Conservation (phyloP, 1,140 invertebrate species). For the Drosophila chauvacae region DNA sequence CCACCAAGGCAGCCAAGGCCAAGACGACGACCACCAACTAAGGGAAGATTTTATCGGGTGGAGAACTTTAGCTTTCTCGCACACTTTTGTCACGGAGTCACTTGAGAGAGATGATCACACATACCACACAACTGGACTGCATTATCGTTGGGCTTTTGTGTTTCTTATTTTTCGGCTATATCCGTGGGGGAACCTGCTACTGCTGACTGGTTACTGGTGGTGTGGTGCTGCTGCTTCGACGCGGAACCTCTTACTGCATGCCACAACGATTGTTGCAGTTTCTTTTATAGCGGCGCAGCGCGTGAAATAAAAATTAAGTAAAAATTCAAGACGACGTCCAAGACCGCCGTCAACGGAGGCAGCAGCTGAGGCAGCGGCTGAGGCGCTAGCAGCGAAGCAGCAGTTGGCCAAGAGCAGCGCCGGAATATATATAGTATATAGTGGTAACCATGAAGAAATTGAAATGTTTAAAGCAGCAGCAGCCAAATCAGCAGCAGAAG, state of each 20-base stretch:
- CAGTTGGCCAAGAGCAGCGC: slow-evolving; percentile 75
- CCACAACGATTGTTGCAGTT: slow-evolving; percentile 79
- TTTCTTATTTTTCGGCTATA: slow-evolving; percentile 34
- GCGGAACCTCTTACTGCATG: slow-evolving; percentile 84
- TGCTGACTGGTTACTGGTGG: slow-evolving; percentile 11
- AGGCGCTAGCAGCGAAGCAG: background rate
- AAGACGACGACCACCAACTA: slow-evolving; percentile 77
- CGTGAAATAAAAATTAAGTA: slow-evolving; percentile 81
- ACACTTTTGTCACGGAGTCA: slow-evolving; percentile 1
- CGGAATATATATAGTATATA: slow-evolving; percentile 38
- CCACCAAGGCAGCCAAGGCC: slow-evolving; percentile 64
- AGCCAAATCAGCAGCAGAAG: slow-evolving; percentile 21
- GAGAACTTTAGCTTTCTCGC: slow-evolving; percentile 10
- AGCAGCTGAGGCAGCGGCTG: background rate
- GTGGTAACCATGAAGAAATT: slow-evolving; percentile 74
- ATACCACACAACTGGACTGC: slow-evolving; percentile 83
- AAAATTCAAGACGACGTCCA: slow-evolving; percentile 65
- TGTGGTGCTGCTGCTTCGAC: slow-evolving; percentile 71
- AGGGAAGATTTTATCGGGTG: background rate
- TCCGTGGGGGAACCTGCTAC: slow-evolving; percentile 44
- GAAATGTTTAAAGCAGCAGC: slow-evolving; percentile 67
- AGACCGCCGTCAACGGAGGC: slow-evolving; percentile 24
- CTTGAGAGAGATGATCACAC: slow-evolving; percentile 16
- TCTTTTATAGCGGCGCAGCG: slow-evolving; percentile 81
- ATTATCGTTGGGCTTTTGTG: slow-evolving; percentile 51